A percentile compares a stretch with the other conserved stretches of the same genome.
Conservation (phyloP, 2,888 invertebrate genomes). For the Stegophylla sp. region DNA sequence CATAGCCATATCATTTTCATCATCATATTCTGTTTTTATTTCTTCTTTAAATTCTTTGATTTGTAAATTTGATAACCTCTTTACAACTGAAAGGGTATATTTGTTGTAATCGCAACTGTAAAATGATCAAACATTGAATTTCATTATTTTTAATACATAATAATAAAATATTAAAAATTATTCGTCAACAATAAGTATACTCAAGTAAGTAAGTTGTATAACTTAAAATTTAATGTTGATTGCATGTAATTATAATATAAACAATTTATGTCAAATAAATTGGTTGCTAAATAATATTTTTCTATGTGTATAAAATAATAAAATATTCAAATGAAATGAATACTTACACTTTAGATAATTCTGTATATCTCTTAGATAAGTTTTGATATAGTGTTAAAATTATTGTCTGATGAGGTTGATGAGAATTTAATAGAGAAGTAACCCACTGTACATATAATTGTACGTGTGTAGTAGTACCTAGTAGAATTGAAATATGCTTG, state of each 20-base stretch:
- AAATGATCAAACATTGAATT: conserved; percentile 19
- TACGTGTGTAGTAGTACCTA: conserved; percentile 82
- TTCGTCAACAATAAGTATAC: too few relatives aligned
- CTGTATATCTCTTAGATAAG: conserved; percentile 78
- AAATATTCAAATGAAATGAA: conserved; percentile 8
- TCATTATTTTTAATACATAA: not conserved
- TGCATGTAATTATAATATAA: too few relatives aligned
- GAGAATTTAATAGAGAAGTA: conserved; percentile 70
- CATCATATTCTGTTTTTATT: conserved; percentile 44
- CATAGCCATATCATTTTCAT: too few relatives aligned
- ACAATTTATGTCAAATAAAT: too few relatives aligned
- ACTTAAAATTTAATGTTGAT: too few relatives aligned
- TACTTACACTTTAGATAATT: conserved; percentile 83
- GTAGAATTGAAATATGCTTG: conserved; percentile 73
- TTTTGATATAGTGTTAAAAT: conserved; percentile 68
- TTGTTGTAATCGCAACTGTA: conserved; percentile 60
- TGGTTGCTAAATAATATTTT: not conserved
- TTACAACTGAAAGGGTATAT: conserved; percentile 58
- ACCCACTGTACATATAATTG: conserved; percentile 89
- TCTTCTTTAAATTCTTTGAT: conserved; percentile 36
- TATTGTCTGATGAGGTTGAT: conserved; percentile 47
- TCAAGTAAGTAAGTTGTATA: too few relatives aligned
- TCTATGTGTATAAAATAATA: not conserved
- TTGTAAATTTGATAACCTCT: conserved; percentile 36
- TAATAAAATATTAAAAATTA: not conserved